These are phyloP conservation scores for Gracilinanus agilis DNA, from an alignment of 2,113 vertebrate genomes.

Conservation along the genomic window DNA sequence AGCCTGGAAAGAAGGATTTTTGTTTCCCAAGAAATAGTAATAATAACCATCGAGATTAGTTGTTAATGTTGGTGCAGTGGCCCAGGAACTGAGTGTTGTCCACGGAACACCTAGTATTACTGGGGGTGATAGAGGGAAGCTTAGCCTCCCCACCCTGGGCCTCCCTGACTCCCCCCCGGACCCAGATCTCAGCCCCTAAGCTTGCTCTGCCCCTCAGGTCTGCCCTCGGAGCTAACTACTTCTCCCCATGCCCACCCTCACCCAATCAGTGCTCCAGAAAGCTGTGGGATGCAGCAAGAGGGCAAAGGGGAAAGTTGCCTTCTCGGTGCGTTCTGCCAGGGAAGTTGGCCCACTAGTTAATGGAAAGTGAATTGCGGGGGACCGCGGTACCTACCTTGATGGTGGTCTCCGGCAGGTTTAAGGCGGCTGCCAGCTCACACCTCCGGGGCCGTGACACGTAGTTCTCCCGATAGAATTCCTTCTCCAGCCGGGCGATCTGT, in stretches of 20 bases:
- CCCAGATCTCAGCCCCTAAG: background rate
- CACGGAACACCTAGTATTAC: background rate
- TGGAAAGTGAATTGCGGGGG: background rate
- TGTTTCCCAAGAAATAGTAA: background rate
- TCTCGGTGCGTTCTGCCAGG: background rate
- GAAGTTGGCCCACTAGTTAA: background rate
- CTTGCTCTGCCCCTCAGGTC: background rate
- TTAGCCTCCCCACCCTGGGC: background rate
- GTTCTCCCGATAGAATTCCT: conserved; percentile 99
- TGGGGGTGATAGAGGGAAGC: background rate
- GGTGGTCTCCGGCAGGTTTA: conserved; percentile 98
- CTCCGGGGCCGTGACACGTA: conserved; percentile 97
- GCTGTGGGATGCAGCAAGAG: background rate
- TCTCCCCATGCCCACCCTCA: background rate
- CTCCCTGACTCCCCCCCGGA: background rate
- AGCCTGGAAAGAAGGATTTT: background rate
- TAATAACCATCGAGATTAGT: background rate
- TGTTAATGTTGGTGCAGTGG: background rate
- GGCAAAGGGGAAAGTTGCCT: background rate
- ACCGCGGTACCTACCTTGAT: conserved; percentile 91
- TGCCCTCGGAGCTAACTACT: background rate
- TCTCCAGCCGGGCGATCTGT: conserved; percentile 97
- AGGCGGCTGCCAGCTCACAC: conserved; percentile 96
- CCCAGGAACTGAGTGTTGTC: background rate
- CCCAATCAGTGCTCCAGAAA: background rate